Evolutionary conservation across 1,140 invertebrate species (phyloP).

Genomic region (Pachyrhynchus sulphureomaculatus): DNA sequence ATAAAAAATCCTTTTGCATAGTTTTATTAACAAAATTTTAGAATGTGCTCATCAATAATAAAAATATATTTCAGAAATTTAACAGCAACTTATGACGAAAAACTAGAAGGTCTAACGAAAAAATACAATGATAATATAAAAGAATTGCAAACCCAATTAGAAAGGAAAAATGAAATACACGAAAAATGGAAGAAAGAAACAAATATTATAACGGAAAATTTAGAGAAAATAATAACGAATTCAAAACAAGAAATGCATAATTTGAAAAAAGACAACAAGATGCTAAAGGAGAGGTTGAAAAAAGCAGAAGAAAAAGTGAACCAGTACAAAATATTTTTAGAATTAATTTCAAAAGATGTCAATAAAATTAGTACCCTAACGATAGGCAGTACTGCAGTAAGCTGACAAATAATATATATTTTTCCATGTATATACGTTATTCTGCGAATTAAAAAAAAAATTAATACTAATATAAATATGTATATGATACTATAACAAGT

Average conservation of each 20-base stretch:
- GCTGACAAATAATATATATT: not conserved
- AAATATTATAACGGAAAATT: constrained; percentile 45
- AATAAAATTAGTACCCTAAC: constrained; percentile 32
- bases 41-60: no score
- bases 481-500: no score
- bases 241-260: constrained; percentile 48
- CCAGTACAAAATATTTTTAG: constrained; percentile 36
- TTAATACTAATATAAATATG: no score
- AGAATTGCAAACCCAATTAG: constrained; percentile 40
- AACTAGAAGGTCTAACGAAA: constrained; percentile 36
- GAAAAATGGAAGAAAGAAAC: constrained; percentile 51
- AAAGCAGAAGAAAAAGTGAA: constrained; percentile 41
- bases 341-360: constrained; percentile 36
- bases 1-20: no score
- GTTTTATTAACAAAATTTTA: no score
- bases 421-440: not conserved
- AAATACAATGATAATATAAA: constrained; percentile 38
- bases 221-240: constrained; percentile 51
- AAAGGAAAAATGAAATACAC: constrained; percentile 43
- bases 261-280: constrained; percentile 55
- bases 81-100: constrained; percentile 18
- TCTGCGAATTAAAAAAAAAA: no score
- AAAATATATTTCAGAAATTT: constrained; percentile 23
- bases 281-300: constrained; percentile 54
- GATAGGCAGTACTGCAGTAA: not conserved